Evolutionary conservation across 2,888 invertebrate species (phyloP).

Genomic region (Loripinus fragilis): DNA sequence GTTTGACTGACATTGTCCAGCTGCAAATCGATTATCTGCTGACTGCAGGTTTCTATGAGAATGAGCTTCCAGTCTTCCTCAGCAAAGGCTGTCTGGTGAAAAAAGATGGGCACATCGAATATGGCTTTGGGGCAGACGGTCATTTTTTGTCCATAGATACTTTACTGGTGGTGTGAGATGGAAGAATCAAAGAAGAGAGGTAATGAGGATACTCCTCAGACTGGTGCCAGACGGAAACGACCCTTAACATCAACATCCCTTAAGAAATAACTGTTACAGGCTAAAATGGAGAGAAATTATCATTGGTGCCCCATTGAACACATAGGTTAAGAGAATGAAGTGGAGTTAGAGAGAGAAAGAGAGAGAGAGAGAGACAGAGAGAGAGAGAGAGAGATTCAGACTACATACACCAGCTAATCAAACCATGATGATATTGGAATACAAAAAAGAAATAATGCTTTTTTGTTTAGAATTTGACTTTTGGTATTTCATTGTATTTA

Average conservation of each 20-base stretch:
- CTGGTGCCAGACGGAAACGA: not conserved
- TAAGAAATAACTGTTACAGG: not conserved
- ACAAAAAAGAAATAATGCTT: too few relatives aligned
- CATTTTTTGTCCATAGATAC: not conserved
- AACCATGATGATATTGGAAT: too few relatives aligned
- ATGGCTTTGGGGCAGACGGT: not conserved
- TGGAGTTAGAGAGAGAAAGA: too few relatives aligned
- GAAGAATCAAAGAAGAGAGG: not conserved
- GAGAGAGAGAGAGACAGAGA: too few relatives aligned
- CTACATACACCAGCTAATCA: too few relatives aligned
- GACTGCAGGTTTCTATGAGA: conserved; percentile 12
- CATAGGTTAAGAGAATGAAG: too few relatives aligned
- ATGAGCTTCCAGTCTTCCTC: not conserved
- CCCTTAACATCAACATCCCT: not conserved
- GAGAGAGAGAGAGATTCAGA: too few relatives aligned
- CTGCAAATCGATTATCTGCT: conserved; percentile 23
- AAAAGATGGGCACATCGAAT: not conserved
- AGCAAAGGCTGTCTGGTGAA: not conserved
- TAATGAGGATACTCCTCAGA: not conserved
- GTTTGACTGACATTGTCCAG: conserved; percentile 15
- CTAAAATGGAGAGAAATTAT: too few relatives aligned
- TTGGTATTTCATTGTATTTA: too few relatives aligned
- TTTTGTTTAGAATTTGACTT: too few relatives aligned
- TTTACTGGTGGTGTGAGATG: not conserved
- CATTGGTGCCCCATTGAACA: too few relatives aligned